Evolutionary conservation across 2,888 invertebrate species (phyloP).

Genomic region (Lydus trimaculatus): DNA sequence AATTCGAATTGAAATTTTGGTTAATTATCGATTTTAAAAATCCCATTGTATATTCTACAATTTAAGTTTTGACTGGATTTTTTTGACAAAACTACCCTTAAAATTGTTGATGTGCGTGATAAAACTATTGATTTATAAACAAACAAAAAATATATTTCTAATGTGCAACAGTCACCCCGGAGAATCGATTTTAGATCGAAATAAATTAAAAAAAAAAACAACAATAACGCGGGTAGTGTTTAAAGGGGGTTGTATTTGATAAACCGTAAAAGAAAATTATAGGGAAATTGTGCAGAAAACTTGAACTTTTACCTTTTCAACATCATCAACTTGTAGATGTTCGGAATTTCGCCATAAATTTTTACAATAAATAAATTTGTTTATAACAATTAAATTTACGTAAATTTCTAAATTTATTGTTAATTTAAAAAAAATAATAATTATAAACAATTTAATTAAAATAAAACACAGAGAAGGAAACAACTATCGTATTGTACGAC

Average conservation of each 20-base stretch:
- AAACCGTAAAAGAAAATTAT: not conserved
- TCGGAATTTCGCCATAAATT: not conserved
- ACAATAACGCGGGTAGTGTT: not conserved
- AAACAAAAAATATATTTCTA: not conserved
- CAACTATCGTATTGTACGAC: not conserved
- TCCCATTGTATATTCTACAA: not conserved
- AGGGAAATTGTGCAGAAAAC: not conserved
- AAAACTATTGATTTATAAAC: not conserved
- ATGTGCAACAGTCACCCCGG: not conserved
- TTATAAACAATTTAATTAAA: no score
- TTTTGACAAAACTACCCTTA: not conserved
- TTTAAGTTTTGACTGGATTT: not conserved
- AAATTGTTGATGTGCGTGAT: conserved; percentile 1
- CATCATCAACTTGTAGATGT: not conserved
- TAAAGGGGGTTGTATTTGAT: not conserved
- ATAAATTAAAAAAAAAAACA: no score
- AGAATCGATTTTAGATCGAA: no score
- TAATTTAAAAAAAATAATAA: no score
- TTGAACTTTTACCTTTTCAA: not conserved
- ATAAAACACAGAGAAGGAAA: not conserved
- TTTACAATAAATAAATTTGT: not conserved
- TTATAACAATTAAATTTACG: not conserved
- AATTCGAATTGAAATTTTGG: conserved; percentile 1
- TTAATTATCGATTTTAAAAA: not conserved
- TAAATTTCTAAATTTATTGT: no score